Conservation (phyloP, 2,888 invertebrate species). For the Pristionchus arcanus region DNA sequence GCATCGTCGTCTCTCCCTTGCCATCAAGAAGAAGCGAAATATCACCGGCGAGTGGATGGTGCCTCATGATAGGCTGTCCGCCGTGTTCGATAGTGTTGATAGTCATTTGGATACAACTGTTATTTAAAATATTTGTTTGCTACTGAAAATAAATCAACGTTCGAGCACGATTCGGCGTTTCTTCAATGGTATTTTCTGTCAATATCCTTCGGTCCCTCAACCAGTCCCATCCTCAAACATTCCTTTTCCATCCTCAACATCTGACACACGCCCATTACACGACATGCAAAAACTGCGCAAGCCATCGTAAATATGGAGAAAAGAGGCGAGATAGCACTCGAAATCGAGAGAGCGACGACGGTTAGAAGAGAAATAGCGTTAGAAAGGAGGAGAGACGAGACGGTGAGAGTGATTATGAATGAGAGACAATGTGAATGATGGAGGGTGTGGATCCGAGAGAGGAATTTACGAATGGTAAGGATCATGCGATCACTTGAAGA, state of each 20-base stretch:
- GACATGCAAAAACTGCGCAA: neutral
- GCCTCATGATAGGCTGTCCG: neutral
- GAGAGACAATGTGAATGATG: neutral
- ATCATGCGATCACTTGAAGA: no score
- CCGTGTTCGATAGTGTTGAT: constrained; percentile 13
- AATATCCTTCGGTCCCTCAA: neutral
- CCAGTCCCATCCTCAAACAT: neutral
- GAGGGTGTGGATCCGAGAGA: neutral
- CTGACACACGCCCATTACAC: neutral
- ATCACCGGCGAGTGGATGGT: neutral
- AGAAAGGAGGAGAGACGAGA: neutral
- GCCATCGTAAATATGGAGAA: constrained; percentile 8
- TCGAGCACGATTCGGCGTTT: neutral
- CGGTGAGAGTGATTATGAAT: no score
- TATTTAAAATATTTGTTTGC: neutral
- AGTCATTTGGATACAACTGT: neutral
- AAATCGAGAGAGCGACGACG: neutral
- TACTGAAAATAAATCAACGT: neutral
- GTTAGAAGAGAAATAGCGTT: neutral
- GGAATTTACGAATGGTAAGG: no score
- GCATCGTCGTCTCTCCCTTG: neutral
- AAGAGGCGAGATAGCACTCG: neutral
- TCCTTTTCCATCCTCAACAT: neutral
- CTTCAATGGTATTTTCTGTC: neutral
- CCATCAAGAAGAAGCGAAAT: neutral